Evolutionary conservation across 2,113 vertebrate genomes (phyloP).

Genomic region (Cololabis saira): DNA sequence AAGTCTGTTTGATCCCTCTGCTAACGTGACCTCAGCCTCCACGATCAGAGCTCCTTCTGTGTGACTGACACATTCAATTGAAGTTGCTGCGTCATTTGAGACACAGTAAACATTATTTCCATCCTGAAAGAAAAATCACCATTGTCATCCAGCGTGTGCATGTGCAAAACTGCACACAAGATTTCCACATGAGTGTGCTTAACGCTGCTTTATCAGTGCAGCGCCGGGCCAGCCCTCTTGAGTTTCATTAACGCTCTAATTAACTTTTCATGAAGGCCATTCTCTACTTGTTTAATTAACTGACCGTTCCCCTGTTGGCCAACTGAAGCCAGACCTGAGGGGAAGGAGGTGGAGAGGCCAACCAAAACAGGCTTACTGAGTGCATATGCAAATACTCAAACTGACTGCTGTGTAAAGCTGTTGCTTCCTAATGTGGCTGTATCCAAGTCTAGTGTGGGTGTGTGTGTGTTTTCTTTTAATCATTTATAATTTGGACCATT

Average conservation of each 20-base stretch:
- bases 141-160: constrained; percentile 2
- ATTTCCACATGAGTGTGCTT: neutral
- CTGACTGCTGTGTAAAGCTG: neutral
- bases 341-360: constrained; percentile 18
- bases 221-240: constrained; percentile 34
- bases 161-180: neutral
- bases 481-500: constrained; percentile 63
- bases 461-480: neutral
- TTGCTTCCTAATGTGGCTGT: neutral
- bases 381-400: neutral
- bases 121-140: constrained; percentile 3
- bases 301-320: constrained; percentile 56
- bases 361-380: constrained; percentile 28
- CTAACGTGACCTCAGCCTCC: constrained; percentile 28
- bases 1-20: constrained; percentile 40
- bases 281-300: constrained; percentile 75
- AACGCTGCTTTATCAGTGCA: constrained; percentile 55
- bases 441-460: too few relatives aligned
- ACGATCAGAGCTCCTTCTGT: constrained; percentile 12
- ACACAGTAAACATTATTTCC: constrained; percentile 2
- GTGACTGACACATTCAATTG: constrained; percentile 22
- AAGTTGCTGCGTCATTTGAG: constrained; percentile 7
- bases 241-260: constrained; percentile 76
- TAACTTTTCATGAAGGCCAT: constrained; percentile 76
- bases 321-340: constrained; percentile 24